Percentiles rank a stretch among this genome's conserved stretches.
Evolutionary conservation across 2,113 vertebrate species (phyloP).

Genomic region (Onychostoma macrolepis): DNA sequence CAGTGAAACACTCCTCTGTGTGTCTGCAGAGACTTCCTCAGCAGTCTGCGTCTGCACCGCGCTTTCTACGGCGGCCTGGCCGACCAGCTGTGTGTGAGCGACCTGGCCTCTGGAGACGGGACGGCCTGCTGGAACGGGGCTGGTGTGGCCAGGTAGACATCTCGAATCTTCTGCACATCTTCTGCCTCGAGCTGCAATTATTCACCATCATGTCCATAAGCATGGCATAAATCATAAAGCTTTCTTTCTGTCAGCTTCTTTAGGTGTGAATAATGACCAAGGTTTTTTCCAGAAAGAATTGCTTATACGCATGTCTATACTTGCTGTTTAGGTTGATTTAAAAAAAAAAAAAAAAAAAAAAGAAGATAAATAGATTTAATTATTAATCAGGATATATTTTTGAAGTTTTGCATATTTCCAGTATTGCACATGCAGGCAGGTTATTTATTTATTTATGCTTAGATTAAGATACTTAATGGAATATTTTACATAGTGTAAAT

Average conservation of each 20-base stretch:
- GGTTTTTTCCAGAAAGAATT: background rate
- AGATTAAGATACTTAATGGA: background rate
- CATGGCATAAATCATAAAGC: background rate
- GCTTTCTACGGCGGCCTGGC: constrained; percentile 82
- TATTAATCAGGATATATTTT: background rate
- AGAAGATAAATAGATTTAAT: background rate
- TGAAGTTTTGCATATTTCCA: background rate
- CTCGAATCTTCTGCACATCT: background rate
- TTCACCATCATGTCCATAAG: background rate
- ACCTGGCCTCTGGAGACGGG: constrained; percentile 78
- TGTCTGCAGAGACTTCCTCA: constrained; percentile 81
- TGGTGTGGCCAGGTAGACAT: constrained; percentile 77
- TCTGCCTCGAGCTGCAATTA: background rate
- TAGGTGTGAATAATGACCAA: background rate
- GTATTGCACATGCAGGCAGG: background rate
- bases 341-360: too few relatives aligned
- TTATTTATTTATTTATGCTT: background rate
- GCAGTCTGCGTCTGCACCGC: constrained; percentile 74
- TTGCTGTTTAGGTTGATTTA: background rate
- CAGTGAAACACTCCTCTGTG: background rate
- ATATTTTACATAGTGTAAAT: background rate
- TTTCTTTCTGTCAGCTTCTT: background rate
- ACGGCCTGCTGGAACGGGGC: constrained; percentile 84
- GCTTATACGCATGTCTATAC: background rate
- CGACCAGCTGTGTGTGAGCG: constrained; percentile 80